phyloP scores from a whole-genome alignment of 1,140 invertebrate genomes.

The Drosophila ficusphila region DNA sequence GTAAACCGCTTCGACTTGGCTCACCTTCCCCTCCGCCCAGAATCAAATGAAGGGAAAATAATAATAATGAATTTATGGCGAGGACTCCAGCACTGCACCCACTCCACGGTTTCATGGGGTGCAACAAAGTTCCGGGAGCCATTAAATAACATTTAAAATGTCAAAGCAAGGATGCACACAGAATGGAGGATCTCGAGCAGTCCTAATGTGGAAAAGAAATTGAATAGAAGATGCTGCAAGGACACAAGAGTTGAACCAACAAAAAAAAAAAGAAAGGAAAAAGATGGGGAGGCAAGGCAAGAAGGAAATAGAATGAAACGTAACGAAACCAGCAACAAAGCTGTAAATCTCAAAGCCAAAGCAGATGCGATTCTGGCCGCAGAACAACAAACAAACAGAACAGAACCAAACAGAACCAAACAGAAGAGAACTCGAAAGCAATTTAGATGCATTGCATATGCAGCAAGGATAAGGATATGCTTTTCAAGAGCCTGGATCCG shows the following conservation, averaged over 20 bases:
- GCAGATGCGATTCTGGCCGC: conserved; percentile 34
- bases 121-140: conserved; percentile 33
- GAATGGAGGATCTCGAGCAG: conserved; percentile 5
- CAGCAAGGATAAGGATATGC: conserved; percentile 34
- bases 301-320: conserved; percentile 10
- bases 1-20: conserved; percentile 23
- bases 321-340: conserved; percentile 63
- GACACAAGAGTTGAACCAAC: too few relatives aligned
- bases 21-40: background rate
- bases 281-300: background rate
- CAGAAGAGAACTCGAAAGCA: conserved; percentile 75
- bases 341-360: conserved; percentile 74
- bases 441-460: conserved; percentile 68
- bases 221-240: conserved; percentile 59
- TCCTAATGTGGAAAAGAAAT: conserved; percentile 70
- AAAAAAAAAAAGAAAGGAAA: too few relatives aligned
- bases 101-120: too few relatives aligned
- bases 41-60: conserved; percentile 23
- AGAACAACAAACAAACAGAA: conserved; percentile 73
- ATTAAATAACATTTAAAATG: conserved; percentile 80
- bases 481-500: background rate
- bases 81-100: too few relatives aligned
- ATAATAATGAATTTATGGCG: conserved; percentile 51
- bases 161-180: conserved; percentile 47
- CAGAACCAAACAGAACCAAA: too few relatives aligned